phyloP scores from a whole-genome alignment of 2,888 invertebrate genomes.

The Caenorhabditis angaria region DNA sequence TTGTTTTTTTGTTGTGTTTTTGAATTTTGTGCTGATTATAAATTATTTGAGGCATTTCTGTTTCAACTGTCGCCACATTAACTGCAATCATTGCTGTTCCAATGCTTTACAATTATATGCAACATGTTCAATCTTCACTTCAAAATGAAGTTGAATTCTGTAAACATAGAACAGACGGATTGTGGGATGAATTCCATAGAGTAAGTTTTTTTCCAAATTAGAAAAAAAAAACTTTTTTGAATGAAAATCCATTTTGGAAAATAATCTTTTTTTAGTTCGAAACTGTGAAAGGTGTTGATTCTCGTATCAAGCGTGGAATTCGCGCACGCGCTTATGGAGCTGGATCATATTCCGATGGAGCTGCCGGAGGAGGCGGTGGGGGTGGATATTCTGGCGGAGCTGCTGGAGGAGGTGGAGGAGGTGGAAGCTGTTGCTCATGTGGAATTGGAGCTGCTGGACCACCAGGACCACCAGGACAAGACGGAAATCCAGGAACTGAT shows the following conservation, averaged over 20 bases:
- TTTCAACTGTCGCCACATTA: conserved; percentile 62
- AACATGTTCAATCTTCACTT: conserved; percentile 68
- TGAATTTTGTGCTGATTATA: background rate
- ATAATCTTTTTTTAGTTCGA: conserved; percentile 36
- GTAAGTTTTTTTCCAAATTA: conserved; percentile 11
- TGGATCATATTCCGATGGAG: conserved; percentile 22
- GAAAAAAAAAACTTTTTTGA: background rate
- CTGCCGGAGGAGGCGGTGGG: conserved; percentile 14
- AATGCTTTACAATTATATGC: conserved; percentile 72
- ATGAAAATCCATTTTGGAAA: background rate
- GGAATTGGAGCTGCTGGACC: conserved; percentile 63
- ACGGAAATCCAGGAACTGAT: conserved; percentile 56
- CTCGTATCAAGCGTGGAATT: conserved; percentile 48
- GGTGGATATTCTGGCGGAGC: conserved; percentile 36
- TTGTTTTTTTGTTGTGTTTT: background rate
- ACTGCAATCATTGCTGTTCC: conserved; percentile 69
- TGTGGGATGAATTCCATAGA: conserved; percentile 62
- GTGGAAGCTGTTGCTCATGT: conserved; percentile 57
- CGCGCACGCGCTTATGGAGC: conserved; percentile 24
- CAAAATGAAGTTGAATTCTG: conserved; percentile 67
- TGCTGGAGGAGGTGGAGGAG: conserved; percentile 33
- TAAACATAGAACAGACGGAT: conserved; percentile 60
- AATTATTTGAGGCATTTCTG: conserved; percentile 37
- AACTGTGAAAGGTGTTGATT: conserved; percentile 49
- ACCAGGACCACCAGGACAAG: conserved; percentile 56